Conservation (phyloP, 1,140 invertebrate species). For the silkworm (Bombyx mori) region ASM3026992v2 NC_085135.1:7407001-7407500, state of each 20-base stretch:
- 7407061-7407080: not conserved
- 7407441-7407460: too few species aligned
- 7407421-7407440: too few species aligned
- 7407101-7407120: constrained; percentile 4
- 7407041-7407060: constrained; percentile 12
- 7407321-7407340: not conserved
- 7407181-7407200: not conserved
- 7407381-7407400: too few species aligned
- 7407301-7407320: not conserved
- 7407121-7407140: constrained; percentile 17
- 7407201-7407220: not conserved
- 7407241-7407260: too few species aligned
- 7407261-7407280: too few species aligned
- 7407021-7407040: constrained; percentile 11
- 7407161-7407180: constrained; percentile 11
- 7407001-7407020: constrained; percentile 9
- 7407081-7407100: constrained; percentile 5
- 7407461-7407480: too few species aligned
- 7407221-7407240: too few species aligned
- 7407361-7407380: constrained; percentile 1
- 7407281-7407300: too few species aligned
- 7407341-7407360: not conserved
- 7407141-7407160: constrained; percentile 17
- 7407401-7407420: too few species aligned
- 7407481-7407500: too few species aligned